phyloP scores from a whole-genome alignment of 2,888 invertebrate species.

The Drosophila kambysellisi region DNA sequence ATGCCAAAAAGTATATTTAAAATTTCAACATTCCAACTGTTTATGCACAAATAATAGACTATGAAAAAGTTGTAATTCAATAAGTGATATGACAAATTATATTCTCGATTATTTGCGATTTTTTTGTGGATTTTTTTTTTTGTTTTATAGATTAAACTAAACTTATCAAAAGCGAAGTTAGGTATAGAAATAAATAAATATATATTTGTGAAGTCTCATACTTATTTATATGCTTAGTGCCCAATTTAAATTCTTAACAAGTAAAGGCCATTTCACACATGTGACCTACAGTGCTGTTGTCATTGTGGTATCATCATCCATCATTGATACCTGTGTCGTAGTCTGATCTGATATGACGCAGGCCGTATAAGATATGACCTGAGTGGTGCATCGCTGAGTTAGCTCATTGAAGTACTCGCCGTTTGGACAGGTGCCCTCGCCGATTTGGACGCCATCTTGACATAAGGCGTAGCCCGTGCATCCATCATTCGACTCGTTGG shows the following conservation, averaged over 20 bases:
- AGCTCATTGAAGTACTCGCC: constrained; percentile 77
- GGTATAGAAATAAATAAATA: constrained; percentile 15
- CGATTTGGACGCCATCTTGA: constrained; percentile 74
- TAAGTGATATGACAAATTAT: constrained; percentile 1
- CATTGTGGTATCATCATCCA: constrained; percentile 39
- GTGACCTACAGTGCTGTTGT: constrained; percentile 6
- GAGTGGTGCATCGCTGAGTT: constrained; percentile 72
- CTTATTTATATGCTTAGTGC: background rate
- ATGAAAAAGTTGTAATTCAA: background rate
- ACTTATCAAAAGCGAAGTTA: constrained; percentile 6
- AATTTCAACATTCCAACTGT: background rate
- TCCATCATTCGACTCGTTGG: constrained; percentile 74
- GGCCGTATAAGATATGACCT: constrained; percentile 68
- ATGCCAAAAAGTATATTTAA: background rate
- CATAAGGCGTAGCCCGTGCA: constrained; percentile 78
- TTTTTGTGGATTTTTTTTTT: no score
- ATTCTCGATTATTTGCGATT: background rate
- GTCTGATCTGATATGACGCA: constrained; percentile 58
- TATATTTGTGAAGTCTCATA: background rate
- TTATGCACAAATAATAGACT: background rate
- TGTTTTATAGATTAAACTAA: background rate
- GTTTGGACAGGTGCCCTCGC: constrained; percentile 66
- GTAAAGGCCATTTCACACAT: background rate
- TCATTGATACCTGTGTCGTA: constrained; percentile 25
- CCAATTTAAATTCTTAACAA: background rate